phyloP scores from a whole-genome alignment of 2,113 vertebrate genomes.

The Rostratula benghalensis region DNA sequence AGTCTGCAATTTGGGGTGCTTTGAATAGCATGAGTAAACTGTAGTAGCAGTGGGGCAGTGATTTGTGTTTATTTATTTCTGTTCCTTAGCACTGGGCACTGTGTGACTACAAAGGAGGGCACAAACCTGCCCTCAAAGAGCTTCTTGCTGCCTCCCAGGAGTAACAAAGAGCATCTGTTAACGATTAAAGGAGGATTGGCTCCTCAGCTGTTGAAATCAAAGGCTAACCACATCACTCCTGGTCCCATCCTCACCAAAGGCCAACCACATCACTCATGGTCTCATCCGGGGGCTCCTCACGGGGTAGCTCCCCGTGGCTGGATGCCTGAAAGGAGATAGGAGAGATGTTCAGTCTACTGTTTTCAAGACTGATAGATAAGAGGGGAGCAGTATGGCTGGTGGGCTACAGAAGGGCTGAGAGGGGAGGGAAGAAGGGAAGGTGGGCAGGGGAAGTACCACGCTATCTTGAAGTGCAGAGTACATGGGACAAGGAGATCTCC shows the following conservation, averaged over 20 bases:
- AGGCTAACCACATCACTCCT: background rate
- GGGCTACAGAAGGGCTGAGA: no score
- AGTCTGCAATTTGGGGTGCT: background rate
- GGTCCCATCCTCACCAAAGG: background rate
- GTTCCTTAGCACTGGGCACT: no score
- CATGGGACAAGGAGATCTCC: no score
- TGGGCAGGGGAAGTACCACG: no score
- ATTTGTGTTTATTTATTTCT: background rate
- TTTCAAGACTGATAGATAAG: background rate
- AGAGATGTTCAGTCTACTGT: rapidly evolving
- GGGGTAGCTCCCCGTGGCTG: rapidly evolving
- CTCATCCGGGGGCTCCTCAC: background rate
- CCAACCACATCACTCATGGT: no score
- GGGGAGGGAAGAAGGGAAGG: no score
- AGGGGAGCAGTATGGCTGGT: background rate
- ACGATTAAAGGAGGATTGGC: background rate
- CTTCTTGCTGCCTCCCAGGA: background rate
- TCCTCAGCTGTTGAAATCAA: background rate
- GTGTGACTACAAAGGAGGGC: no score
- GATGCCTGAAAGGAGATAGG: background rate
- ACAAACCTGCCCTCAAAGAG: no score
- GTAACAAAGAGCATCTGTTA: background rate
- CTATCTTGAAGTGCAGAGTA: background rate
- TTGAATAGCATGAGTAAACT: background rate
- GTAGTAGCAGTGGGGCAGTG: rapidly evolving